These are phyloP conservation scores for Meghimatium bilineatum DNA, from an alignment of 2,888 invertebrate genomes.

Conservation along the genomic window DNA sequence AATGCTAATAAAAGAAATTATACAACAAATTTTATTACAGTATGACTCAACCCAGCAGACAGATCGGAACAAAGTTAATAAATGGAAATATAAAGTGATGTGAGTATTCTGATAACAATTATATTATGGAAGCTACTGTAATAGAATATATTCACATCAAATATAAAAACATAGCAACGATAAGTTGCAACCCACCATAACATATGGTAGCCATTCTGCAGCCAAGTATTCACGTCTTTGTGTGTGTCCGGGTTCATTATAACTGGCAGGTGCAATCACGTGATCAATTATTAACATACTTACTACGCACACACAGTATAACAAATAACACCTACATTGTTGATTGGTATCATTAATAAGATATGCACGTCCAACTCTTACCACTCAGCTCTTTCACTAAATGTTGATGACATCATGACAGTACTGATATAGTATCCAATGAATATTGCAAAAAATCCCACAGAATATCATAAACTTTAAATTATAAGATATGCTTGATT, in stretches of 20 bases:
- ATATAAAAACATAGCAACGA: background rate
- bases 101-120: background rate
- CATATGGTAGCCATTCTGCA: conserved; percentile 29
- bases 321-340: background rate
- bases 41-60: background rate
- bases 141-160: background rate
- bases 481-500: no score
- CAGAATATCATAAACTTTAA: no score
- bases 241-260: conserved; percentile 17
- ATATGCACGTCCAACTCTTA: background rate
- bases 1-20: background rate
- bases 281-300: background rate
- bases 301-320: background rate
- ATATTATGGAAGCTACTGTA: background rate
- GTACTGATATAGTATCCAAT: no score
- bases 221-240: conserved; percentile 1
- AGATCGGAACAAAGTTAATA: background rate
- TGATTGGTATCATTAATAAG: background rate
- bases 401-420: no score
- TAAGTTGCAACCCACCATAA: conserved; percentile 23
- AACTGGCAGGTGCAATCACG: background rate
- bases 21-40: background rate
- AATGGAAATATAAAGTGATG: background rate
- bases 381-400: no score
- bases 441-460: no score